These are phyloP conservation scores for Penaeus chinensis DNA, from an alignment of 1,140 invertebrate species.

Conservation along the genomic window DNA sequence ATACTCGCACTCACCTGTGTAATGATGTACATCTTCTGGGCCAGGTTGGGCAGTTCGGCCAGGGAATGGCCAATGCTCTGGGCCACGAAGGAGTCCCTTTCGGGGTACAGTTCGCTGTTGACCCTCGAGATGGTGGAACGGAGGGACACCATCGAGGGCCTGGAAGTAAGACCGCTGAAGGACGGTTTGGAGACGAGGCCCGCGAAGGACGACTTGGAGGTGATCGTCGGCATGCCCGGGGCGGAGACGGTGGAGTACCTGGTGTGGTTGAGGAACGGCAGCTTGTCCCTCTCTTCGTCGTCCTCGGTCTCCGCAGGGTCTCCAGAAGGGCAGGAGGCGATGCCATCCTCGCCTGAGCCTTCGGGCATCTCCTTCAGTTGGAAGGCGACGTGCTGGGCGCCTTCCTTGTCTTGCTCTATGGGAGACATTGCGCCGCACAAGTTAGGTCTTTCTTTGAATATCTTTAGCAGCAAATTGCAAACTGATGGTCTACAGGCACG, in stretches of 20 bases:
- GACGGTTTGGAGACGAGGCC: constrained; percentile 48
- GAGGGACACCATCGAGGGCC: constrained; percentile 62
- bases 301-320: constrained; percentile 25
- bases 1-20: constrained; percentile 53
- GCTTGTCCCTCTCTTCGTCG: constrained; percentile 49
- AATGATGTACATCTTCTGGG: constrained; percentile 61
- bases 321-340: constrained; percentile 6
- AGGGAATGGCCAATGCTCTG: constrained; percentile 59
- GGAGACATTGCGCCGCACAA: not conserved
- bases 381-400: constrained; percentile 42
- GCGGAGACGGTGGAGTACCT: constrained; percentile 44
- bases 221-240: not conserved
- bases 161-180: constrained; percentile 52
- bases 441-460: too few species aligned
- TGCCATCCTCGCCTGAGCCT: constrained; percentile 16
- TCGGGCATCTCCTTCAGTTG: constrained; percentile 7
- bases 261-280: constrained; percentile 50
- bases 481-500: too few species aligned
- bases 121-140: constrained; percentile 55
- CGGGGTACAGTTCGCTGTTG: constrained; percentile 62
- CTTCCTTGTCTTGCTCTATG: constrained; percentile 34
- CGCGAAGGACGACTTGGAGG: constrained; percentile 38
- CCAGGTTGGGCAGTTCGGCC: constrained; percentile 54
- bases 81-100: constrained; percentile 59
- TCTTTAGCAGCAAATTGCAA: too few species aligned